Evolutionary conservation across 2,113 vertebrate species (phyloP), one percentile per base, ranked within the genome.

Genomic region (Myrmecophaga tridactyla): DNA sequence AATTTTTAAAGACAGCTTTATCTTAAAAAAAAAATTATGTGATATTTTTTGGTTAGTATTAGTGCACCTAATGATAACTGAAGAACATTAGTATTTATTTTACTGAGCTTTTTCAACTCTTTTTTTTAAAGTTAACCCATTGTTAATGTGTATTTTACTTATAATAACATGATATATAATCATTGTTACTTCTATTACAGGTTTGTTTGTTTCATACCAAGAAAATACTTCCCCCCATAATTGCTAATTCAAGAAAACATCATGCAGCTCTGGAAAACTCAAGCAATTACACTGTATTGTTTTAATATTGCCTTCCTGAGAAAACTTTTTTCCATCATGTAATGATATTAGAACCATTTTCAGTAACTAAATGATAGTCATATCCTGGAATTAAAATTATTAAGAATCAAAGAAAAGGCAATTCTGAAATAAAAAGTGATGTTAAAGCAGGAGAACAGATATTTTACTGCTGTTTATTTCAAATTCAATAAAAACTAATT

Each of bases 341-440:
- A 85, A 86, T 39, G 72, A 84, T 60, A 88, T 53, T 84, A 84
- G 41, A 46, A 69, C 77, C 39, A 94, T 88, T 88, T 94, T 89
- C 72, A 94, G 48, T 83, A 93, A 72, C 91, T 92, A 85, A 96
- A 85, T 43, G 72, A 53, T 15, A 84, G 3, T 67, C 72, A 77
- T 51, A 92, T 58, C 25, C 67, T 91, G 11, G 23, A 96, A 92
- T 92, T 85, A 25, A 96, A 95, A 88, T 53, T 41, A 93, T 86
- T 84, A 87, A 94, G 70, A 90, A 73, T 88, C 27, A 89, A 65
- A 92, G n/a, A 69, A 86, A 86, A 89, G 0, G 36, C 87, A 81
- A 95, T 80, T 83, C 43, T 96, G 53, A 94, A 95, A 82, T 72
- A 70, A 34, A 34, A 56, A 31, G 27, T 76, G 11, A 67, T 13